A percentile compares a stretch with the other conserved stretches of the same genome.
Conservation (phyloP, 2,888 invertebrate species). For the Panopea generosa region DNA sequence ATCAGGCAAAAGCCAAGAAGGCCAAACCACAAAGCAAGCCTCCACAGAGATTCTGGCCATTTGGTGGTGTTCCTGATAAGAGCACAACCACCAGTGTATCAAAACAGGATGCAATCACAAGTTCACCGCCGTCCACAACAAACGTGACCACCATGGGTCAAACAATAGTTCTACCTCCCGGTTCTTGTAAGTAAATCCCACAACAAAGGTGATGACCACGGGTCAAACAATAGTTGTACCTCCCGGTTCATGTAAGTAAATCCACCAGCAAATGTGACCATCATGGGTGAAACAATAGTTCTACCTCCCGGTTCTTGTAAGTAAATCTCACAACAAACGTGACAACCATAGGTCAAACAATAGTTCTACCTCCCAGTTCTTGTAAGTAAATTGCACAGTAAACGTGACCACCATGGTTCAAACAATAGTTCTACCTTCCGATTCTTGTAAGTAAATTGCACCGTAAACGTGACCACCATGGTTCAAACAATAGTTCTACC, state of each 20-base stretch:
- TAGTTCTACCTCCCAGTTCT: slow-evolving; percentile 49
- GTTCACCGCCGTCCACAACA: slow-evolving; percentile 21
- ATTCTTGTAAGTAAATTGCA: slow-evolving; percentile 44
- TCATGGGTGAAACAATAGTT: slow-evolving; percentile 40
- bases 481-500: slow-evolving; percentile 51
- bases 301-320: slow-evolving; percentile 55
- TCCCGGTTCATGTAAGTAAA: slow-evolving; percentile 48
- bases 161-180: slow-evolving; percentile 52
- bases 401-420: slow-evolving; percentile 11
- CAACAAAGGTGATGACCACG: too few relatives aligned
- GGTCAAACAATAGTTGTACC: slow-evolving; percentile 51
- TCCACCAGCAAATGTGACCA: background rate
- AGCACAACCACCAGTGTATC: slow-evolving; percentile 49
- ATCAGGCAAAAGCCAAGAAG: slow-evolving; percentile 84
- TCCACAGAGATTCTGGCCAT: slow-evolving; percentile 91
- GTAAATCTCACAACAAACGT: slow-evolving; percentile 24
- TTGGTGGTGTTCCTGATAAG: slow-evolving; percentile 87
- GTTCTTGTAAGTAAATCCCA: slow-evolving; percentile 45
- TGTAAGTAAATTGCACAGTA: slow-evolving; percentile 36
- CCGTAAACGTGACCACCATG: too few relatives aligned
- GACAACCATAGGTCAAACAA: slow-evolving; percentile 36
- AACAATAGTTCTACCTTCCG: slow-evolving; percentile 52
- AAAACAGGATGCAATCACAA: background rate
- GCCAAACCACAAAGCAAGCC: slow-evolving; percentile 86
- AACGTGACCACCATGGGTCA: slow-evolving; percentile 11